Evolutionary conservation across 2,113 vertebrate genomes (phyloP).

Genomic region (Dasyprocta punctata): DNA sequence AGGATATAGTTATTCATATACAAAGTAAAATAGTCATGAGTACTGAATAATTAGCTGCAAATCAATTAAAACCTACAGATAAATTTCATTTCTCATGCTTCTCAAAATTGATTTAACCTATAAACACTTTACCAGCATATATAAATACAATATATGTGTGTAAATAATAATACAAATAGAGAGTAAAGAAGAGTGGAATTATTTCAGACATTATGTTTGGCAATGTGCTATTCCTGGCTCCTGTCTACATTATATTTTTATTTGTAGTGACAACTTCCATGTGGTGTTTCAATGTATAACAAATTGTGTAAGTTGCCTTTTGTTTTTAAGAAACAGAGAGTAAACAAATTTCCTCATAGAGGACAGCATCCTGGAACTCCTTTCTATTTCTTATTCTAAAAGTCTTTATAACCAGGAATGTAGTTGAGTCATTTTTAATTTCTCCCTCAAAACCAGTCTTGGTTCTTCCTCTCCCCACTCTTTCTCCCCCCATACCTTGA

Average conservation of each 20-base stretch:
- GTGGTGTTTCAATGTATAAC: slow-evolving; percentile 15
- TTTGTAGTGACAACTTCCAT: slow-evolving; percentile 56
- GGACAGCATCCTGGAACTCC: neutral
- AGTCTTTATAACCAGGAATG: neutral
- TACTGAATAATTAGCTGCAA: neutral
- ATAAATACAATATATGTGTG: neutral
- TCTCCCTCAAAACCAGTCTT: neutral
- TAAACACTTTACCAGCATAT: neutral
- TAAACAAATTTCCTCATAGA: slow-evolving; percentile 22
- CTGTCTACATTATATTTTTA: slow-evolving; percentile 40
- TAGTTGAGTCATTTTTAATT: neutral
- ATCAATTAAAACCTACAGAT: neutral
- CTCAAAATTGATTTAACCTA: neutral
- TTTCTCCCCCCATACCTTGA: neutral
- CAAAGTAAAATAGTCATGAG: neutral
- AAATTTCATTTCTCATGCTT: slow-evolving; percentile 20
- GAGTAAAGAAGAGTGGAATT: neutral
- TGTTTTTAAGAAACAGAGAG: slow-evolving; percentile 32
- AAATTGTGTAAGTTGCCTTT: slow-evolving; percentile 40
- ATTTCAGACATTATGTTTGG: slow-evolving; percentile 34
- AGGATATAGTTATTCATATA: neutral
- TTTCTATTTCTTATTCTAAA: neutral
- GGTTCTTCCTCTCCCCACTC: neutral
- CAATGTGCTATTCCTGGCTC: slow-evolving; percentile 9
- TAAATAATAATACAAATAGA: neutral